Conservation (phyloP, 64 coral and sea anemone species). For the Stichodactyla mertensii region DNA sequence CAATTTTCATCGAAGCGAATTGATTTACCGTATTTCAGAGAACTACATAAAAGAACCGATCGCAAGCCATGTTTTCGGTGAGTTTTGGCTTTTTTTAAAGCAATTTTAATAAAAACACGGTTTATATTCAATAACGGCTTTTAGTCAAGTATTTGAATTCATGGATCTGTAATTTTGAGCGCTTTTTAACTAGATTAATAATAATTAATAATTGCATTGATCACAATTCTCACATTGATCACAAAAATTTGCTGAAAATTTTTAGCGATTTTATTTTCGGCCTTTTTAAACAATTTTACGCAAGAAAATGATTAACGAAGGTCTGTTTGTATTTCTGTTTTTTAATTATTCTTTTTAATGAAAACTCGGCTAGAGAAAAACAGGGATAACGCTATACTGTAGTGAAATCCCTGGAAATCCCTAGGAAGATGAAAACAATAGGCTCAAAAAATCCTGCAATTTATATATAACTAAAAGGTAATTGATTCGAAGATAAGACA, state of each 20-base stretch:
- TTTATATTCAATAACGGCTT: too few relatives aligned
- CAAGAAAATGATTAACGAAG: background rate
- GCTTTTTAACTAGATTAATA: too few relatives aligned
- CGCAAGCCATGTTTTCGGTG: too few relatives aligned
- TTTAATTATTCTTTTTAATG: background rate
- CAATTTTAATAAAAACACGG: too few relatives aligned
- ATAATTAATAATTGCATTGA: too few relatives aligned
- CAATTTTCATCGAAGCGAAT: too few relatives aligned
- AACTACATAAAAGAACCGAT: too few relatives aligned
- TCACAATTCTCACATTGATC: too few relatives aligned
- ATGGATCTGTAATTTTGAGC: too few relatives aligned
- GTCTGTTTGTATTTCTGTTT: background rate
- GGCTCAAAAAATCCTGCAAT: background rate
- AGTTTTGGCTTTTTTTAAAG: too few relatives aligned
- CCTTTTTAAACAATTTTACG: background rate
- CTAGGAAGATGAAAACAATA: background rate
- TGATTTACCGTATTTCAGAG: too few relatives aligned
- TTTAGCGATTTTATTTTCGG: background rate
- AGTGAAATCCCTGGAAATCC: background rate
- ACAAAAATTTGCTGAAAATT: background rate
- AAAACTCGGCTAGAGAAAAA: background rate
- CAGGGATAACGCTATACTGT: background rate
- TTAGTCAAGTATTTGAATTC: too few relatives aligned
- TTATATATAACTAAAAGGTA: background rate
- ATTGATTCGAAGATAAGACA: background rate